phyloP scores from a whole-genome alignment of 1,140 invertebrate genomes.

The Cotesia vestalis region DNA sequence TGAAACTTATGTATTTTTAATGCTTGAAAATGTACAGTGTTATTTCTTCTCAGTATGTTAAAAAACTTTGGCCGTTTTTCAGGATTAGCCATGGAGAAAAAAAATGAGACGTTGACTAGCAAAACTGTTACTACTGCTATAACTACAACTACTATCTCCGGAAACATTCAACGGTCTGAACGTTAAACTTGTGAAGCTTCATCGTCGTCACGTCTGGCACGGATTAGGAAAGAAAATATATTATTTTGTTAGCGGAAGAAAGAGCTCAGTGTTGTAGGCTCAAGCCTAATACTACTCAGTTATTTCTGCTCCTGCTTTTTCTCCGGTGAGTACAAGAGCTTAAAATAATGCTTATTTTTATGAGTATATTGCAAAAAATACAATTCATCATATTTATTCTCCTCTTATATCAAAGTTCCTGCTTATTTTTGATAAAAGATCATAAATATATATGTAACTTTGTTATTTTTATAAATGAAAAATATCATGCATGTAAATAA shows the following conservation, averaged over 20 bases:
- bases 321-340: too few species aligned
- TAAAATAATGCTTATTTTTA: too few species aligned
- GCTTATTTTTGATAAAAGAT: too few species aligned
- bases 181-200: conserved; percentile 41
- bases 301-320: conserved; percentile 26
- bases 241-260: conserved; percentile 40
- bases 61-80: conserved; percentile 42
- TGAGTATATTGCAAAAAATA: too few species aligned
- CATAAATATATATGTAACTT: too few species aligned
- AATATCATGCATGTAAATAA: too few species aligned
- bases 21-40: conserved; percentile 9
- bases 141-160: conserved; percentile 10
- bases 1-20: conserved; percentile 12
- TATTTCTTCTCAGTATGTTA: conserved; percentile 3
- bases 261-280: conserved; percentile 31
- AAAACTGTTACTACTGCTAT: not conserved
- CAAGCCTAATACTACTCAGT: conserved; percentile 17
- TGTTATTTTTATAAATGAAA: too few species aligned
- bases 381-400: too few species aligned
- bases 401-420: too few species aligned
- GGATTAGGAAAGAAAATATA: conserved; percentile 44
- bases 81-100: conserved; percentile 35
- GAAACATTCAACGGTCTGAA: conserved; percentile 24
- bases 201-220: conserved; percentile 37
- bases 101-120: conserved; percentile 27